Percentiles rank a stretch among this genome's conserved stretches.
Conservation (phyloP, 2,113 vertebrate genomes). For the Rhinichthys klamathensis region DNA sequence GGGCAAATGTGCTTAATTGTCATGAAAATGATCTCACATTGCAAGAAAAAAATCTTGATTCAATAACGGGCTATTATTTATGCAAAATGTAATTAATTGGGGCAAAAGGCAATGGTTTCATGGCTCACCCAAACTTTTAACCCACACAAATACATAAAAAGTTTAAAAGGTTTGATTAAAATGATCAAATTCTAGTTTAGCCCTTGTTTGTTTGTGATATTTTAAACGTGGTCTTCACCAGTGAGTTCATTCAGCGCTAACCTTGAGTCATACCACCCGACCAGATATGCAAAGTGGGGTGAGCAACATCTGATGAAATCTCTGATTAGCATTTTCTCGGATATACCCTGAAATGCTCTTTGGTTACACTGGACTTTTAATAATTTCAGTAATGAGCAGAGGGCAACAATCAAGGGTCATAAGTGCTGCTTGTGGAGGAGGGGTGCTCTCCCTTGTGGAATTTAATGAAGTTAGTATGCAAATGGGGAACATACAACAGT, state of each 20-base stretch:
- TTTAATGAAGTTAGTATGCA: constrained; percentile 4
- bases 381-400: constrained; percentile 25
- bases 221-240: not conserved
- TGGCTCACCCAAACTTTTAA: not conserved
- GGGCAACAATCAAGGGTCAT: constrained; percentile 22
- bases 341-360: not conserved
- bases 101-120: no score
- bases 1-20: not conserved
- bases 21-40: not conserved
- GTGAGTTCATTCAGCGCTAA: not conserved
- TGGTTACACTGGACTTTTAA: not conserved
- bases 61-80: no score
- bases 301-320: constrained; percentile 3
- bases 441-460: not conserved
- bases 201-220: not conserved
- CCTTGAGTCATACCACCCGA: not conserved
- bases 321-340: not conserved
- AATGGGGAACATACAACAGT: not conserved
- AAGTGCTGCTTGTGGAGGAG: not conserved
- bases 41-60: not conserved
- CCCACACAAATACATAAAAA: not conserved
- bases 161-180: not conserved
- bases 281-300: not conserved
- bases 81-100: no score
- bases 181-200: not conserved